These are phyloP conservation scores for Grallaria varia DNA, from an alignment of 2,113 vertebrate genomes.

Conservation along the genomic window DNA sequence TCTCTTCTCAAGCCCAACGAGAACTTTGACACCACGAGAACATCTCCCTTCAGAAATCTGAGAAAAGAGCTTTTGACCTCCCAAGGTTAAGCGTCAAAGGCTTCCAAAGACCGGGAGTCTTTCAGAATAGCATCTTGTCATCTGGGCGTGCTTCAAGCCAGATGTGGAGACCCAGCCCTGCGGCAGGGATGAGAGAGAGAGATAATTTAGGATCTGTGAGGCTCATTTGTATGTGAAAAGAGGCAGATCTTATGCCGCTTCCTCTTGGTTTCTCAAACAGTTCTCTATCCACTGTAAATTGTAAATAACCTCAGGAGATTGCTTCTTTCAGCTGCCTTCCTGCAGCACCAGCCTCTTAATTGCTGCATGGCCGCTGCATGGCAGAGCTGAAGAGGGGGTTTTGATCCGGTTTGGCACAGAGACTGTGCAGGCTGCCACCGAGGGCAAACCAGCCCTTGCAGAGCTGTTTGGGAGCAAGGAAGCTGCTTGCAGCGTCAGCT, in stretches of 20 bases:
- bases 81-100: conserved; percentile 33
- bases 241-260: conserved; percentile 21
- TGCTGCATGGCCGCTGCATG: neutral
- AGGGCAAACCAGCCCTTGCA: neutral
- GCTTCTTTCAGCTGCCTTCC: conserved; percentile 17
- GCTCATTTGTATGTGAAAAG: conserved; percentile 57
- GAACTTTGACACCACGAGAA: neutral
- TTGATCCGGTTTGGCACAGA: neutral
- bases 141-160: neutral
- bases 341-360: neutral
- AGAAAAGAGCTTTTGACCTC: conserved; percentile 39
- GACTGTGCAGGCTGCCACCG: neutral
- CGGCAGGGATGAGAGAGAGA: conserved; percentile 29
- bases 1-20: neutral
- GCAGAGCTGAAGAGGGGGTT: neutral
- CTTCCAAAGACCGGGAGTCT: neutral
- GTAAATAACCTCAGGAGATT: conserved; percentile 36
- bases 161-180: conserved; percentile 50
- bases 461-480: neutral
- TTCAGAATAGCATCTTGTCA: conserved; percentile 22
- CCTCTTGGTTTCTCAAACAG: conserved; percentile 36
- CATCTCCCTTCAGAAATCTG: neutral
- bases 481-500: neutral
- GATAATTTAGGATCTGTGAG: conserved; percentile 33
- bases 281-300: conserved; percentile 20